These are phyloP conservation scores for Lamellibrachia satsuma DNA, from an alignment of 2,888 invertebrate species.

Conservation along the genomic window DNA sequence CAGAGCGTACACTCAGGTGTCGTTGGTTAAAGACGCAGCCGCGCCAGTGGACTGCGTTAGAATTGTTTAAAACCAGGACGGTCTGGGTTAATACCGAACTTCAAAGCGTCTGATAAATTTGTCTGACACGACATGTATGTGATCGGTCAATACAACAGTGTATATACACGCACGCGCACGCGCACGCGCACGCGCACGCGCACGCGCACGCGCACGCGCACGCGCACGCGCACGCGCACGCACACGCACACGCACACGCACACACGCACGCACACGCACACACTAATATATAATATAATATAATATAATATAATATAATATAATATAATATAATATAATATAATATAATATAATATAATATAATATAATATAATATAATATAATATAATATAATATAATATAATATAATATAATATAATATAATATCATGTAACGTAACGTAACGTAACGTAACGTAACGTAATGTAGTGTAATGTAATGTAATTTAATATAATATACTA, in stretches of 20 bases:
- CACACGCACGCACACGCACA: neutral
- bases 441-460: too few species aligned
- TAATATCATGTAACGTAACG: too few species aligned
- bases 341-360: too few species aligned
- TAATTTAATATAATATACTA: too few species aligned
- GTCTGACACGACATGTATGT: neutral
- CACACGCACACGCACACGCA: neutral
- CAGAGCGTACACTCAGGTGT: neutral
- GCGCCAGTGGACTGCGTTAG: neutral
- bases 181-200: too few species aligned
- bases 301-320: too few species aligned
- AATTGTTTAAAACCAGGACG: conserved; percentile 10
- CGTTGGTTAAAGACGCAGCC: neutral
- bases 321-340: too few species aligned
- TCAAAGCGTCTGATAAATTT: neutral
- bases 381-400: too few species aligned
- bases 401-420: too few species aligned
- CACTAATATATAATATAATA: neutral
- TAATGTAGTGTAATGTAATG: too few species aligned
- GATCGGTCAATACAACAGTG: neutral
- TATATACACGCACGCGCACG: too few species aligned
- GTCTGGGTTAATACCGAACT: neutral
- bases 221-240: neutral
- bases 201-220: neutral
- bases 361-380: too few species aligned